A percentile compares a stretch with the other conserved stretches of the same genome.
Evolutionary conservation across 2,888 invertebrate genomes (phyloP).

Genomic region (Dicranocentrus wangi): DNA sequence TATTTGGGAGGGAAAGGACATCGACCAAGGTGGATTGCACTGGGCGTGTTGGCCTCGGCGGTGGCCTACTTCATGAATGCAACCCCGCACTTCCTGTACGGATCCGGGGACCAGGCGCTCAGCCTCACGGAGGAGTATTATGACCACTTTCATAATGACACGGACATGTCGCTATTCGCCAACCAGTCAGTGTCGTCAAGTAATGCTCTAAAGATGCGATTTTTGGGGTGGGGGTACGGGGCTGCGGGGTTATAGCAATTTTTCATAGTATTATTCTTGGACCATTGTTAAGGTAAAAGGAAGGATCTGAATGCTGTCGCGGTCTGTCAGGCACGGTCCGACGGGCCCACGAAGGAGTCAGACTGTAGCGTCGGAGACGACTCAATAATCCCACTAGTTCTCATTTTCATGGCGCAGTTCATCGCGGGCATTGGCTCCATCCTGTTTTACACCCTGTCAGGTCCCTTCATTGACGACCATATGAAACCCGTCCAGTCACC

Average conservation of each 20-base stretch:
- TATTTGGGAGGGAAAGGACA: conserved; percentile 84
- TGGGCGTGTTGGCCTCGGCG: conserved; percentile 76
- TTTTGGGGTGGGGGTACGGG: too few species aligned
- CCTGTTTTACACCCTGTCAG: conserved; percentile 80
- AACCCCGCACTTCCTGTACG: conserved; percentile 82
- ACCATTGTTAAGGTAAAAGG: too few species aligned
- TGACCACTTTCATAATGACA: conserved; percentile 75
- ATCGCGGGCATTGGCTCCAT: conserved; percentile 82
- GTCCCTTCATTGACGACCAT: conserved; percentile 82
- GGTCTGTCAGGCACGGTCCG: conserved; percentile 15
- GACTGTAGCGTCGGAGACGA: conserved; percentile 75
- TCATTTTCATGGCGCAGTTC: conserved; percentile 82
- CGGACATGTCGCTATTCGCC: neutral
- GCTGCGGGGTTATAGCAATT: too few species aligned
- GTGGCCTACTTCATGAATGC: conserved; percentile 81
- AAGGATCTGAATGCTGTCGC: conserved; percentile 28
- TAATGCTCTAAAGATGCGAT: too few species aligned
- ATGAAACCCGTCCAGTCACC: conserved; percentile 81
- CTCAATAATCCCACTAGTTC: conserved; percentile 74
- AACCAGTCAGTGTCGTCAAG: too few species aligned
- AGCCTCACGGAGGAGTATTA: conserved; percentile 79
- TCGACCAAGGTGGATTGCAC: conserved; percentile 83
- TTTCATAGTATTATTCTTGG: too few species aligned
- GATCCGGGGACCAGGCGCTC: conserved; percentile 81
- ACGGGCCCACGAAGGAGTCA: conserved; percentile 64